A percentile compares a stretch with the other conserved stretches of the same genome.
phyloP scores from a whole-genome alignment of 1,140 invertebrate species.

The Drosophila melanogaster region DNA sequence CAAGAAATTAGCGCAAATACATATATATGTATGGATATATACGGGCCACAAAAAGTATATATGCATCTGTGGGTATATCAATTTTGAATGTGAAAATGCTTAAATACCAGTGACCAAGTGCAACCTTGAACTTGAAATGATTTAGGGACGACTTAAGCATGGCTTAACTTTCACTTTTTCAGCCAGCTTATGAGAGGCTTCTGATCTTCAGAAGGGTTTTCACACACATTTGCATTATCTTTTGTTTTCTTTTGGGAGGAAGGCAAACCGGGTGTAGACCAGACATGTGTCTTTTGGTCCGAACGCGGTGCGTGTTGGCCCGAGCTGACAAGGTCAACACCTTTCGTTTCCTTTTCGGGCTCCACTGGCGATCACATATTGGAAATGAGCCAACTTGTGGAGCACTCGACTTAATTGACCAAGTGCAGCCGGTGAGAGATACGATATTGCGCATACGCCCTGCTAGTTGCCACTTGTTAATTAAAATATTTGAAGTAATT shows the following conservation, averaged over 20 bases:
- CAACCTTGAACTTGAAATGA: constrained; percentile 74
- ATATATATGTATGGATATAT: constrained; percentile 8
- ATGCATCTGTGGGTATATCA: constrained; percentile 23
- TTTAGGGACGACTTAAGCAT: constrained; percentile 22
- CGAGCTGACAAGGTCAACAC: constrained; percentile 73
- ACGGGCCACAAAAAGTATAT: not conserved
- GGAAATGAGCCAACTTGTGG: constrained; percentile 29
- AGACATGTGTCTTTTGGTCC: constrained; percentile 36
- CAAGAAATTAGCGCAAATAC: constrained; percentile 51
- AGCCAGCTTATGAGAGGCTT: constrained; percentile 32
- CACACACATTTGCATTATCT: constrained; percentile 45
- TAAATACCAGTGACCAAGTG: constrained; percentile 66
- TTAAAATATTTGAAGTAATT: constrained; percentile 77
- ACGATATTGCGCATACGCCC: constrained; percentile 72
- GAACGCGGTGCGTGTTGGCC: constrained; percentile 47
- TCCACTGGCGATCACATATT: constrained; percentile 28
- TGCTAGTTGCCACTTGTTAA: constrained; percentile 63
- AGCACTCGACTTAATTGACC: constrained; percentile 60
- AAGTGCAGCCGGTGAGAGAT: constrained; percentile 49
- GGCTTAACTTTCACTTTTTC: constrained; percentile 66
- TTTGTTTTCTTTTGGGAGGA: constrained; percentile 21
- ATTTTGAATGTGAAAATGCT: constrained; percentile 18
- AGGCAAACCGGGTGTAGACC: constrained; percentile 48
- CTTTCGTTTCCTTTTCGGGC: constrained; percentile 71
- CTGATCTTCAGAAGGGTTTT: constrained; percentile 60